phyloP scores from a whole-genome alignment of 2,113 vertebrate species.

The Vidua macroura region DNA sequence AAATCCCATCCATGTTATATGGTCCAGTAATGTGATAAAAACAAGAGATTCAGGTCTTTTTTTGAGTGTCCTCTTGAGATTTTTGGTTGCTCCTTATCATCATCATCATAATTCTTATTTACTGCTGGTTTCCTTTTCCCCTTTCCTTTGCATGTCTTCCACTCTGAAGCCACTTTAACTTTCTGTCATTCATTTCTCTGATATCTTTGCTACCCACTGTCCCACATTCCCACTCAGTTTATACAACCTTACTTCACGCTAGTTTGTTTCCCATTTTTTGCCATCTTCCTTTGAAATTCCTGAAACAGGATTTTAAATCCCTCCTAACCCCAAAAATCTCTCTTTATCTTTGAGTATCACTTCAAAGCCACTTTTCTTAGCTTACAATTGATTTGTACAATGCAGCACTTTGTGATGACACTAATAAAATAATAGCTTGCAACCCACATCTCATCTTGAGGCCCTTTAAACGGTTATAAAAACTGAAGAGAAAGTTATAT shows the following conservation, averaged over 20 bases:
- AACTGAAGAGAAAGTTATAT: constrained; percentile 47
- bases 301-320: neutral
- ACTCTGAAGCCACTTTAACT: neutral
- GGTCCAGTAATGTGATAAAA: neutral
- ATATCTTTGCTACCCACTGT: neutral
- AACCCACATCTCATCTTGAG: constrained; percentile 15
- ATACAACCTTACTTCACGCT: neutral
- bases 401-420: neutral
- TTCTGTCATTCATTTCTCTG: neutral
- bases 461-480: constrained; percentile 33
- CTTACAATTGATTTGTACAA: constrained; percentile 31
- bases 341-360: neutral
- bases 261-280: neutral
- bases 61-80: neutral
- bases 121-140: neutral
- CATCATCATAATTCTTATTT: neutral
- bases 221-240: neutral
- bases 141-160: neutral
- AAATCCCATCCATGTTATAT: neutral
- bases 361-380: neutral
- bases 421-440: constrained; percentile 40
- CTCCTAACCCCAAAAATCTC: neutral
- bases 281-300: neutral
- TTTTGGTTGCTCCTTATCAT: neutral
- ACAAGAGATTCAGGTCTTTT: neutral